phyloP scores from a whole-genome alignment of 2,797 vertebrate species.

The Psittacula echo region DNA sequence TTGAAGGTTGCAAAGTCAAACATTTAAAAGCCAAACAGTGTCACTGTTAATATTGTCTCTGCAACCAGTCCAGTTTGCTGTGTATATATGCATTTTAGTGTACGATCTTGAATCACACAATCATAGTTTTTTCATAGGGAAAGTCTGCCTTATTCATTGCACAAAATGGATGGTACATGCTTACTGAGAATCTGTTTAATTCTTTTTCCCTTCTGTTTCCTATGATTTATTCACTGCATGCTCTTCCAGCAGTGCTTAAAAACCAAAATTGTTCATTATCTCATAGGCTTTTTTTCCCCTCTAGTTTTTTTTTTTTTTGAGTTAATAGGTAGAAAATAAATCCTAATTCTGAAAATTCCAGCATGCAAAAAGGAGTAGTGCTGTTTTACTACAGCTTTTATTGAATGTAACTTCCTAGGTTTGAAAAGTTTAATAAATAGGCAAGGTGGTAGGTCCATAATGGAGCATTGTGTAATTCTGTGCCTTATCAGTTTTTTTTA shows the following conservation, averaged over 20 bases:
- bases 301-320: background rate
- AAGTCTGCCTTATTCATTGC: background rate
- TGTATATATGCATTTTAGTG: background rate
- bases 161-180: background rate
- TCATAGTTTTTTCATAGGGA: background rate
- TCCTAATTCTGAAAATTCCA: background rate
- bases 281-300: background rate
- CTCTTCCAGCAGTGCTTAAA: background rate
- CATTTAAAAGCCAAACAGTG: background rate
- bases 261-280: background rate
- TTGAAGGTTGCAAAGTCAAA: background rate
- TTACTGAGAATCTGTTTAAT: background rate
- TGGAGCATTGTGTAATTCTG: background rate
- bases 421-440: background rate
- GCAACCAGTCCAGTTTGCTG: background rate
- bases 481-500: background rate
- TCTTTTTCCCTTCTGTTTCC: background rate
- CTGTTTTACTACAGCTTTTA: background rate
- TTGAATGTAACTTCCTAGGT: background rate
- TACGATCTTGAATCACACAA: background rate
- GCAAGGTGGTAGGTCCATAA: background rate
- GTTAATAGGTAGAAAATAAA: background rate
- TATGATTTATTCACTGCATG: background rate
- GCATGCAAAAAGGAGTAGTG: background rate
- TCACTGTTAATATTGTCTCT: background rate